Percentiles rank a stretch among this genome's conserved stretches.
Evolutionary conservation across 1,140 invertebrate genomes (phyloP).

Genomic region (Heliconius hewitsoni): DNA sequence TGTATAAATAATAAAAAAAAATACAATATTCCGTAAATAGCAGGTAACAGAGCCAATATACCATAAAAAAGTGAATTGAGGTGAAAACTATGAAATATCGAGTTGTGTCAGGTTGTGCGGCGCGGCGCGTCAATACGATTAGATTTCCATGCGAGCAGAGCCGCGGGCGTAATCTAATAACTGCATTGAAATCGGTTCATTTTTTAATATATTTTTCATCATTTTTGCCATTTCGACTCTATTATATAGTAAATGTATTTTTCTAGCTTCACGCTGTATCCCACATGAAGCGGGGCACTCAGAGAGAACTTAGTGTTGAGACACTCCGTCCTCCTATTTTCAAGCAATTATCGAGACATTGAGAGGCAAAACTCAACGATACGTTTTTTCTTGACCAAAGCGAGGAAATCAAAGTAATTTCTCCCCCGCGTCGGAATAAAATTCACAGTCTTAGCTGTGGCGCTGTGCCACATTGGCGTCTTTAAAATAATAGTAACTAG

Average conservation of each 20-base stretch:
- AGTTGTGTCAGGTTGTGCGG: background rate
- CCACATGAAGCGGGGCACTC: background rate
- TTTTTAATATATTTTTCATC: too few species aligned
- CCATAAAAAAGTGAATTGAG: conserved; percentile 12
- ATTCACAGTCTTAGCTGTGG: too few species aligned
- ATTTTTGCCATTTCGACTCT: too few species aligned
- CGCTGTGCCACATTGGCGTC: too few species aligned
- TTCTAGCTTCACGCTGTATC: background rate
- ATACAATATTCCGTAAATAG: conserved; percentile 1
- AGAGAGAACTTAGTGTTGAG: background rate
- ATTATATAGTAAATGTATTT: background rate
- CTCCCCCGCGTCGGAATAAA: too few species aligned
- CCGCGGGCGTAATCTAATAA: conserved; percentile 30
- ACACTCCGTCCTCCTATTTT: background rate
- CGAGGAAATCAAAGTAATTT: too few species aligned
- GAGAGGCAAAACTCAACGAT: too few species aligned
- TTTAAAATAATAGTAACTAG: too few species aligned
- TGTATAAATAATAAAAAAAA: background rate
- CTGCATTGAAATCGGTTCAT: too few species aligned
- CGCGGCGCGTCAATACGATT: conserved; percentile 23
- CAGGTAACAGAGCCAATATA: background rate
- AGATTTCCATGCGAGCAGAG: conserved; percentile 20
- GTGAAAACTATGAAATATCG: conserved; percentile 20
- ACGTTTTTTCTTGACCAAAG: too few species aligned
- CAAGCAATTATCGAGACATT: too few species aligned